Evolutionary conservation across 2,888 invertebrate genomes (phyloP).

Genomic region (Furcula furcula): DNA sequence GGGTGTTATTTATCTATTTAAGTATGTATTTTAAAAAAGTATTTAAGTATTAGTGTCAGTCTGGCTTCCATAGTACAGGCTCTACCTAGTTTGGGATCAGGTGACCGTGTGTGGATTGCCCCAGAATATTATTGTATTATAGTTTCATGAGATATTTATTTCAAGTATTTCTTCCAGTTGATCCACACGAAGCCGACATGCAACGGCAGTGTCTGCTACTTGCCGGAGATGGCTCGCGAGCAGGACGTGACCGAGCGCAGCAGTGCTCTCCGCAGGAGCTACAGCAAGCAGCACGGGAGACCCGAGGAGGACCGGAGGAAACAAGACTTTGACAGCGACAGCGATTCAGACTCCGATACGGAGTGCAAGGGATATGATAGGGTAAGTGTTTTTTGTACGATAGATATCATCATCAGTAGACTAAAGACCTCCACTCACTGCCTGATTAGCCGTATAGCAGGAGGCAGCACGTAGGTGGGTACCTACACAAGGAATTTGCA

Average conservation of each 20-base stretch:
- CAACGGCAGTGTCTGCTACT: constrained; percentile 61
- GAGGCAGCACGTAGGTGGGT: too few relatives aligned
- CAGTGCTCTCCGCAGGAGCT: constrained; percentile 44
- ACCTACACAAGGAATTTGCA: too few relatives aligned
- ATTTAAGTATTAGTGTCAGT: too few relatives aligned
- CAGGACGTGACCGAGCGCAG: constrained; percentile 35
- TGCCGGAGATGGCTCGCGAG: constrained; percentile 41
- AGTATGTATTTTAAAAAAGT: too few relatives aligned
- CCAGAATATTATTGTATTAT: too few relatives aligned
- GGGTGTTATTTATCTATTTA: too few relatives aligned
- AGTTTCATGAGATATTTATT: background rate
- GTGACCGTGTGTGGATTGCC: too few relatives aligned
- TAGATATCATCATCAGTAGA: too few relatives aligned
- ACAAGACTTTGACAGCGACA: constrained; percentile 72
- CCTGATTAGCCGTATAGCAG: too few relatives aligned
- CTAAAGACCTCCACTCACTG: too few relatives aligned
- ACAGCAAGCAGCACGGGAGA: constrained; percentile 75
- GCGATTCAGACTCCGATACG: constrained; percentile 78
- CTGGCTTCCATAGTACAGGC: too few relatives aligned
- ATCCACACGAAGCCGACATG: constrained; percentile 60
- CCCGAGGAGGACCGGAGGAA: constrained; percentile 67
- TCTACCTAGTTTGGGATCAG: too few relatives aligned
- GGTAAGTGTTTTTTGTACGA: constrained; percentile 69
- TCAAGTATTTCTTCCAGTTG: constrained; percentile 39
- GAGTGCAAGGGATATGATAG: constrained; percentile 74